Evolutionary conservation across 2,797 vertebrate species (phyloP), one percentile per base, ranked within the genome.

Genomic region (Tapera naevia): DNA sequence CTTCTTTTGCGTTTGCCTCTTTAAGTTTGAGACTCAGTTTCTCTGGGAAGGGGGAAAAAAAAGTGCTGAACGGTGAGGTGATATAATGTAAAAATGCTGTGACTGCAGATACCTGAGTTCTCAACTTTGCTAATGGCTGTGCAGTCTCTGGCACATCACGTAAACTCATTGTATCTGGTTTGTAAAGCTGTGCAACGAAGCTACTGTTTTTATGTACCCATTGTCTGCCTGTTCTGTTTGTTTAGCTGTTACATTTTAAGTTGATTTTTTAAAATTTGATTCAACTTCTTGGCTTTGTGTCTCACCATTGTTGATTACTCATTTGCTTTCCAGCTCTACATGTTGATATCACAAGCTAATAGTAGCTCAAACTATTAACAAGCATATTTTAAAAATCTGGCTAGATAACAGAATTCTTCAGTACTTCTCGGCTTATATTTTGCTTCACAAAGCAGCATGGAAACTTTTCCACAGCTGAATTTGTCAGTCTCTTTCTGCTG

Each of bases 31-130:
- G 83, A 61, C 2, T 3, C 17, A 19, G 10, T 79, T 80, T 86
- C 45, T 58, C 3, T 57, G 37, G 25, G 45, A 35, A 89, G 46
- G 23, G 5, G 7, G 27, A 5, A 7, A 12, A 10, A 22, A n/a
- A 46, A 15, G 5, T 24, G 15, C 70, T 39, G 58, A 71, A 48
- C 39, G 9, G 53, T 13, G 25, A 66, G 27, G 13, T 66, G 28
- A 17, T 43, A 7, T 0, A 1, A 23, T 70, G 6, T 32, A 50
- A 33, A 53, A 73, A 45, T 37, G 9, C 41, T 80, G 51, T 28
- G 43, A 25, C 39, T 67, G 69, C 73, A 62, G 54, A 24, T 8
- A 70, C 0, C 2, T 0, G 0, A 66, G 10, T 43, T 72, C 56
- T 62, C 60, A 58, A 33, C 37, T 28, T 69, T 69, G 39, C 37